These are phyloP conservation scores for Clarias macrocephalus DNA, from an alignment of 2,113 vertebrate genomes.

Conservation along the genomic window DNA sequence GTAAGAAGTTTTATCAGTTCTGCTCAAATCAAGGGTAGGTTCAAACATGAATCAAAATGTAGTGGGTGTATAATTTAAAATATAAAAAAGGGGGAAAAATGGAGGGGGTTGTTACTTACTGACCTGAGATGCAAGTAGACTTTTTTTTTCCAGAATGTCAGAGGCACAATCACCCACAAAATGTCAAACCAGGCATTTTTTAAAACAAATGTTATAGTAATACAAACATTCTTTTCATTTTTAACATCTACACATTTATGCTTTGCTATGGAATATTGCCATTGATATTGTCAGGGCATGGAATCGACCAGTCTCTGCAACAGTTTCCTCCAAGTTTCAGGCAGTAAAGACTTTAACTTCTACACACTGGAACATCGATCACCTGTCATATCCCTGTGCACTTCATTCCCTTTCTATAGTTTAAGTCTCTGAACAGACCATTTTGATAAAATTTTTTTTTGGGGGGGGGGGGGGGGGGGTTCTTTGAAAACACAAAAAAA, in stretches of 20 bases:
- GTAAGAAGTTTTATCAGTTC: conserved; percentile 84
- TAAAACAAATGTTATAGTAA: not conserved
- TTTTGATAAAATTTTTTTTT: not conserved
- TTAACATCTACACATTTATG: not conserved
- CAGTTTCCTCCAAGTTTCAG: not conserved
- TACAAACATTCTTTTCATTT: not conserved
- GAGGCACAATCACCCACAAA: not conserved
- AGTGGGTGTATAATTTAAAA: not conserved
- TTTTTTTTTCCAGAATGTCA: not conserved
- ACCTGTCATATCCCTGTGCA: not conserved
- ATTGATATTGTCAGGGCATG: not conserved
- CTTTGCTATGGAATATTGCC: not conserved
- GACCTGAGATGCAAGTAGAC: not conserved
- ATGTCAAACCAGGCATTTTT: not conserved
- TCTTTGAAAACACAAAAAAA: not conserved
- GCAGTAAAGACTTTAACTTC: not conserved
- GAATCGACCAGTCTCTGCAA: not conserved
- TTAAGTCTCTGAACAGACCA: not conserved
- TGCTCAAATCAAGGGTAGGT: conserved; percentile 81
- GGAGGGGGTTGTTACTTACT: not conserved
- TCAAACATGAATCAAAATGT: not conserved
- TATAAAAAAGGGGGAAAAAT: not conserved
- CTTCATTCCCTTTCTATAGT: not conserved
- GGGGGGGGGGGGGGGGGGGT: too few relatives aligned
- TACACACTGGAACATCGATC: not conserved